Conservation (phyloP, 2,888 invertebrate species). For the Synanthedon andrenaeformis region DNA sequence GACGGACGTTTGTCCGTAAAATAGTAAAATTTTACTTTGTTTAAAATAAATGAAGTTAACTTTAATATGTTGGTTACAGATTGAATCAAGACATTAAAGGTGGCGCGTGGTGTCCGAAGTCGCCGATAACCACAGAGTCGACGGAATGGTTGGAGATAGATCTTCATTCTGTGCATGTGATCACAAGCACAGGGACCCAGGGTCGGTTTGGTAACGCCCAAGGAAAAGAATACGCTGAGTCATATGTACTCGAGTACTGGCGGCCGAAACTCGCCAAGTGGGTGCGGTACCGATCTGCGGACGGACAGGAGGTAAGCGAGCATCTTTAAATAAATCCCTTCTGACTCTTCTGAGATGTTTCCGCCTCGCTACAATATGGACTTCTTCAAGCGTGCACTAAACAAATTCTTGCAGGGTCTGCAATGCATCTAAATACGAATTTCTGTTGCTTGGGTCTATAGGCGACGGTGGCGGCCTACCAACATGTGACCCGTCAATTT, state of each 20-base stretch:
- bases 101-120: constrained; percentile 94
- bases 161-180: constrained; percentile 81
- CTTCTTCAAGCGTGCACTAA: no score
- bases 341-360: no score
- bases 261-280: constrained; percentile 83
- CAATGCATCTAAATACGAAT: no score
- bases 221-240: constrained; percentile 88
- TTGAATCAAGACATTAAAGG: constrained; percentile 84
- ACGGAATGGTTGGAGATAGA: constrained; percentile 86
- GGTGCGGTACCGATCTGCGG: constrained; percentile 81
- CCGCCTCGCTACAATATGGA: no score
- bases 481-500: no score
- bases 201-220: constrained; percentile 93
- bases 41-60: no score
- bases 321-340: no score
- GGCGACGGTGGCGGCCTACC: no score
- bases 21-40: no score
- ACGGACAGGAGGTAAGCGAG: constrained; percentile 79
- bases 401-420: no score
- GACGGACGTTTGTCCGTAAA: no score
- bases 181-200: constrained; percentile 85
- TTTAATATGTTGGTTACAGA: constrained; percentile 60
- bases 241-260: constrained; percentile 87
- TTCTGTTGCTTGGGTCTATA: no score
- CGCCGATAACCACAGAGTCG: constrained; percentile 81